Evolutionary conservation across 2,888 invertebrate species (phyloP), one percentile per base, ranked within the genome.

Genomic region (Pecten maximus): DNA sequence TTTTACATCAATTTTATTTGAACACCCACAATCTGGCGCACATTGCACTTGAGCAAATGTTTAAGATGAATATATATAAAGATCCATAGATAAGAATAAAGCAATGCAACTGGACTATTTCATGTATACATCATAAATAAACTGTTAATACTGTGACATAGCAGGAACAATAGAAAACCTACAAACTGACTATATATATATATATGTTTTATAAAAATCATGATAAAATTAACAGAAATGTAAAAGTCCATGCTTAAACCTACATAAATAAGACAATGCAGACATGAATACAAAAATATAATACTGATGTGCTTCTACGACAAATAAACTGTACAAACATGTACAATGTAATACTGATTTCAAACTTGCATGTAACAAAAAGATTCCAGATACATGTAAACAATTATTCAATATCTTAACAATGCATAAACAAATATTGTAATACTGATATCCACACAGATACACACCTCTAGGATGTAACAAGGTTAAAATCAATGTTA

Each of bases 11-110:
- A 74, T 2, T 74, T 74, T 74, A 74, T 74, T 74, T 74, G 74
- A 74, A 74, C 74, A 74, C 74, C 35, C 74, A 74, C 74, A 74
- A 74, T 74, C 35, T 35, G 6, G 74, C 74, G 74, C 74, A 74
- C 28, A 74, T 74, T 74, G 74, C 74, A 74, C 74, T 74, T 74
- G 74, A 74, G 74, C 74, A 74, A 74, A 74, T 74, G 28, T 74
- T 74, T 6, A 35, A 74, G 35, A 35, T 74, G 35, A 74, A 74
- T 12, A 60, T 28, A 74, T n/a, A n/a, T n/a, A n/a, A n/a, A n/a
- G 35, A 74, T 28, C 8, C 28, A 6, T 74, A 28, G 74, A 74
- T 74, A 74, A 74, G 35, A 74, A 10, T 74, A 8, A 0, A 74
- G 35, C 35, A 74, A 74, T 74, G 74, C 6, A 74, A 35, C 35